Evolutionary conservation across 2,797 vertebrate genomes (phyloP).

Genomic region (Falco naumanni): DNA sequence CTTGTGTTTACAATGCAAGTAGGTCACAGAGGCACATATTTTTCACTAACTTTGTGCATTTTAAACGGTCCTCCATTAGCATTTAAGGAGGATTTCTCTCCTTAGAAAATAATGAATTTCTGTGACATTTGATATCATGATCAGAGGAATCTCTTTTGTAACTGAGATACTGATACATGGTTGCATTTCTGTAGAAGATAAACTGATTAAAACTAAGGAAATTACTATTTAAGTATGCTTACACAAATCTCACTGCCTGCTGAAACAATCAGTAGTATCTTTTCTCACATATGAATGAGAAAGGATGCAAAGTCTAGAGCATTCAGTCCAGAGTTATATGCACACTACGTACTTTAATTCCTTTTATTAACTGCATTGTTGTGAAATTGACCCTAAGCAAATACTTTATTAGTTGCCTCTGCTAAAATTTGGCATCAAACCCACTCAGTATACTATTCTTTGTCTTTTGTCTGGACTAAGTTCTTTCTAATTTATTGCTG

Average conservation of each 20-base stretch:
- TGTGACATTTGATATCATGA: not conserved
- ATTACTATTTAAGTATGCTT: not conserved
- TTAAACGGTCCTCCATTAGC: not conserved
- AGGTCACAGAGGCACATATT: not conserved
- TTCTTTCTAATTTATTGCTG: slow-evolving; percentile 77
- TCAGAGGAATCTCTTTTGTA: not conserved
- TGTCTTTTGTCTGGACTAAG: slow-evolving; percentile 61
- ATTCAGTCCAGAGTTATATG: slow-evolving; percentile 3
- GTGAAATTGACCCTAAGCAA: slow-evolving; percentile 59
- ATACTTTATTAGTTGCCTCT: slow-evolving; percentile 64
- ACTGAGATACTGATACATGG: not conserved
- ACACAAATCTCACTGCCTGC: not conserved
- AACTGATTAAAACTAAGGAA: not conserved
- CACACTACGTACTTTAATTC: slow-evolving; percentile 56
- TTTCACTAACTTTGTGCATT: not conserved
- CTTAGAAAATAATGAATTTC: not conserved
- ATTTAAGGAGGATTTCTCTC: not conserved
- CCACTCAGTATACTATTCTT: slow-evolving; percentile 1
- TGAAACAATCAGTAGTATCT: not conserved
- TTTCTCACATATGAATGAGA: not conserved
- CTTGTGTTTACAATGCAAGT: not conserved
- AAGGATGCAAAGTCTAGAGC: not conserved
- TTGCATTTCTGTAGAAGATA: not conserved
- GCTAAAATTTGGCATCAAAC: slow-evolving; percentile 50
- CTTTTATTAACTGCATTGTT: slow-evolving; percentile 70